phyloP scores from a whole-genome alignment of 2,797 vertebrate species.

The Neolamprologus multifasciatus region DNA sequence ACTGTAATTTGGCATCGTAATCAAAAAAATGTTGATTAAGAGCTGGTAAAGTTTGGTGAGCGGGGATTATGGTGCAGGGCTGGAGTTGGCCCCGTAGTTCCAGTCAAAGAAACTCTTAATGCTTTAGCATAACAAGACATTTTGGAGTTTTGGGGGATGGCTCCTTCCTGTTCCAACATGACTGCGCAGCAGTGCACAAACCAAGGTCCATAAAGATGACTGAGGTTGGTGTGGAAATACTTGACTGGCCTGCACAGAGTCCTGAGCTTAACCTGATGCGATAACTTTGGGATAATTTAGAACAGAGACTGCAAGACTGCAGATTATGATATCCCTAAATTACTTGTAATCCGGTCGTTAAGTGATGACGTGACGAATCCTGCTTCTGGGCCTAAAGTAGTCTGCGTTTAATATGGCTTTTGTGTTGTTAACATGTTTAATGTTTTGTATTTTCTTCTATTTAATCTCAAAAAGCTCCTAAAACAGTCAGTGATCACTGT shows the following conservation, averaged over 20 bases:
- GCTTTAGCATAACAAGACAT: background rate
- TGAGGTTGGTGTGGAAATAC: background rate
- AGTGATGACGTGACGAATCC: no score
- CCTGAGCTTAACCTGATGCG: background rate
- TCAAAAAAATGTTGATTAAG: background rate
- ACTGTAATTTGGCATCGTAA: background rate
- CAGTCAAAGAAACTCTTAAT: background rate
- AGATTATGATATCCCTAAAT: background rate
- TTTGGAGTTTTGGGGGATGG: background rate
- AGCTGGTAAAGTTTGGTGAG: background rate
- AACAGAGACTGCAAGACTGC: background rate
- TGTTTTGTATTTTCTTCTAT: no score
- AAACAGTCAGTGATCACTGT: no score
- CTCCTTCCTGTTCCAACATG: background rate
- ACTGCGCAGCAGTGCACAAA: background rate
- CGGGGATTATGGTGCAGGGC: accelerated
- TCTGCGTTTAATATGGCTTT: no score
- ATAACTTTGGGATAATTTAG: background rate
- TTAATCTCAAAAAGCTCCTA: no score
- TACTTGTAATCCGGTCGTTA: background rate
- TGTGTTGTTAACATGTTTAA: no score
- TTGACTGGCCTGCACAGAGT: background rate
- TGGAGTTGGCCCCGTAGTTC: background rate
- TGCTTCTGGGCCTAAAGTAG: accelerated
- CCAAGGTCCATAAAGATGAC: background rate